Conservation (phyloP, 1,140 invertebrate genomes). For the Phymastichus coffea region DNA sequence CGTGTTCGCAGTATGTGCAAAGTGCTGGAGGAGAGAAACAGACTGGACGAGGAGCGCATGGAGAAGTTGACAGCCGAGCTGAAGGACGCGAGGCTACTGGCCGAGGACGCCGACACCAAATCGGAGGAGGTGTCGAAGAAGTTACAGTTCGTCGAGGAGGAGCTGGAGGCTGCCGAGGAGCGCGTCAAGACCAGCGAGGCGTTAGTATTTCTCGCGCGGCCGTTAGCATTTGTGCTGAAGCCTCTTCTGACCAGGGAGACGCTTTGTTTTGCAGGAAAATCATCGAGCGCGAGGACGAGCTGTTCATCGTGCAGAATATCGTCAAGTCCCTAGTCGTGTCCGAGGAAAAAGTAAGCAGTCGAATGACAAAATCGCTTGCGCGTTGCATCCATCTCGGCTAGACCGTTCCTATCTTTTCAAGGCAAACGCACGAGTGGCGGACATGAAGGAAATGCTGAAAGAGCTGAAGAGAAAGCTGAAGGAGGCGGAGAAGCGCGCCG, state of each 20-base stretch:
- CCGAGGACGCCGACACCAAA: slow-evolving; percentile 80
- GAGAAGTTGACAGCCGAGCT: slow-evolving; percentile 72
- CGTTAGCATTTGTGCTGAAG: not conserved
- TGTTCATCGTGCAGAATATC: slow-evolving; percentile 56
- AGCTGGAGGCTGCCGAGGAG: slow-evolving; percentile 84
- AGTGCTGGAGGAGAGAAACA: slow-evolving; percentile 74
- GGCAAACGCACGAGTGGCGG: slow-evolving; percentile 53
- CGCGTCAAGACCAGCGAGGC: slow-evolving; percentile 85
- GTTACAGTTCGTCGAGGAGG: slow-evolving; percentile 86
- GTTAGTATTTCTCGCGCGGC: slow-evolving; percentile 57
- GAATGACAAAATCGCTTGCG: no score
- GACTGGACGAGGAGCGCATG: slow-evolving; percentile 75
- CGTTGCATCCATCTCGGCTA: no score
- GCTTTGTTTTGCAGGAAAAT: slow-evolving; percentile 46
- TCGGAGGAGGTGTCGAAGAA: slow-evolving; percentile 85
- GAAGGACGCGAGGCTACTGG: slow-evolving; percentile 75
- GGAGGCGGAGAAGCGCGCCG: slow-evolving; percentile 51
- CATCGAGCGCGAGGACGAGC: slow-evolving; percentile 53
- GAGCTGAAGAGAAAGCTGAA: slow-evolving; percentile 47
- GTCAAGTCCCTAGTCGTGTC: slow-evolving; percentile 55
- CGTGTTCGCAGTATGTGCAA: slow-evolving; percentile 69
- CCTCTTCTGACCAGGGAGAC: not conserved
- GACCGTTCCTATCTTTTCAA: not conserved
- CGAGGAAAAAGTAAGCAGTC: slow-evolving; percentile 53
- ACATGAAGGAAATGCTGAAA: slow-evolving; percentile 51